Percentiles rank a stretch among this genome's conserved stretches.
phyloP scores from a whole-genome alignment of 2,113 vertebrate genomes.

The Podarcis raffonei region DNA sequence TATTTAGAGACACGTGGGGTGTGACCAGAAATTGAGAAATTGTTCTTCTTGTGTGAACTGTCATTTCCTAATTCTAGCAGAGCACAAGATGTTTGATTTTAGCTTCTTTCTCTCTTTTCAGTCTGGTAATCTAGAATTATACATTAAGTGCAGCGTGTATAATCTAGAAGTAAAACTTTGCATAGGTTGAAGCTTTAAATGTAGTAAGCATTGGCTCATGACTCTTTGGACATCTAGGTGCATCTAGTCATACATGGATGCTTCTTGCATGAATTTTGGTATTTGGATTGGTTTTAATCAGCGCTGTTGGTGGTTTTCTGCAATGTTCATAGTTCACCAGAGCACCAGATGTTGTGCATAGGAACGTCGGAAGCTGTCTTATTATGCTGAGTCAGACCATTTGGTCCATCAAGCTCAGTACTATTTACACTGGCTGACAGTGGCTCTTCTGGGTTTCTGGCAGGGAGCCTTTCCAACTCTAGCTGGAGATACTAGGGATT shows the following conservation, averaged over 20 bases:
- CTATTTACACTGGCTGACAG: no score
- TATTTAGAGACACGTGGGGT: background rate
- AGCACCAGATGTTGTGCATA: background rate
- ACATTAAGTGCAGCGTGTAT: background rate
- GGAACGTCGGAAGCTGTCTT: no score
- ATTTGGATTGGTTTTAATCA: background rate
- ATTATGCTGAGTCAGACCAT: no score
- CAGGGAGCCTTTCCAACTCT: no score
- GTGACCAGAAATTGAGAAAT: background rate
- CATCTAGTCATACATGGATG: background rate
- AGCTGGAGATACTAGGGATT: no score
- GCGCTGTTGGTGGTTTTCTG: background rate
- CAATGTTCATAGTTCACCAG: background rate
- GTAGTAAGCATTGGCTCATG: background rate
- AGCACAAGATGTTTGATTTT: background rate
- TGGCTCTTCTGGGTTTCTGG: no score
- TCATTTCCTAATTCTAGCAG: background rate
- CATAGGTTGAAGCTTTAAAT: background rate
- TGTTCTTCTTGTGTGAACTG: background rate
- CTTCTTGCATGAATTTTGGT: background rate
- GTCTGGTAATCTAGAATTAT: no score
- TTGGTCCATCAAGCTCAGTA: no score
- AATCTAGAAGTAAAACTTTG: background rate
- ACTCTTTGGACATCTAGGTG: background rate
- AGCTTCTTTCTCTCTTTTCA: no score